Conservation (phyloP, 2,113 vertebrate species). For the Propithecus coquereli region DNA sequence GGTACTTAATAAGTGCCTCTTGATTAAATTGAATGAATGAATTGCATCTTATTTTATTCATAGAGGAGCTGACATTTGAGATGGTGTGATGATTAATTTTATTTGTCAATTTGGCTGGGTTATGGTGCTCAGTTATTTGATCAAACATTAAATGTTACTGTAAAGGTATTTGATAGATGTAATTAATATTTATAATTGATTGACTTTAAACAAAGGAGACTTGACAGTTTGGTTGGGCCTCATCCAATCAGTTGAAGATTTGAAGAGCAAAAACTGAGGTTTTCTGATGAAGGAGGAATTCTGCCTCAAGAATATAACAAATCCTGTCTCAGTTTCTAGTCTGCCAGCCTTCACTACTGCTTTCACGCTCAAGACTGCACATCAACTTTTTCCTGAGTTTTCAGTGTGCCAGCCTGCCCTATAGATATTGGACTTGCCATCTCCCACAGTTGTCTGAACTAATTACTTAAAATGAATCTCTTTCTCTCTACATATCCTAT, state of each 20-base stretch:
- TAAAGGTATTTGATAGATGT: not conserved
- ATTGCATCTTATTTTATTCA: not conserved
- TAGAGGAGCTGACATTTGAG: not conserved
- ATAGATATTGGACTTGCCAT: not conserved
- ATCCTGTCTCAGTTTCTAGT: not conserved
- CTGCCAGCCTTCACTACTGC: not conserved
- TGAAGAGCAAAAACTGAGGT: not conserved
- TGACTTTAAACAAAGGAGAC: constrained; percentile 6
- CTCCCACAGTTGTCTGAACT: not conserved
- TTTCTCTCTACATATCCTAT: not conserved
- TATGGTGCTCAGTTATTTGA: not conserved
- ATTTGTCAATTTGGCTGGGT: not conserved
- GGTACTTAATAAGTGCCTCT: not conserved
- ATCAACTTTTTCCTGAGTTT: not conserved
- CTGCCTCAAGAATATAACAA: not conserved
- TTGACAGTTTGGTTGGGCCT: not conserved
- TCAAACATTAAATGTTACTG: not conserved
- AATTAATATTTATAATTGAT: not conserved
- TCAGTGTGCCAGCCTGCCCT: not conserved
- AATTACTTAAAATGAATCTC: not conserved
- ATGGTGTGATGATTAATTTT: not conserved
- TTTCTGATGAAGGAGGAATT: not conserved
- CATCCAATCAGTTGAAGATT: not conserved
- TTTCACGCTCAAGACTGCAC: not conserved
- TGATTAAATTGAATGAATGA: not conserved